These are phyloP conservation scores for Plecotus auritus DNA, from an alignment of 2,113 vertebrate species.

Conservation along the genomic window DNA sequence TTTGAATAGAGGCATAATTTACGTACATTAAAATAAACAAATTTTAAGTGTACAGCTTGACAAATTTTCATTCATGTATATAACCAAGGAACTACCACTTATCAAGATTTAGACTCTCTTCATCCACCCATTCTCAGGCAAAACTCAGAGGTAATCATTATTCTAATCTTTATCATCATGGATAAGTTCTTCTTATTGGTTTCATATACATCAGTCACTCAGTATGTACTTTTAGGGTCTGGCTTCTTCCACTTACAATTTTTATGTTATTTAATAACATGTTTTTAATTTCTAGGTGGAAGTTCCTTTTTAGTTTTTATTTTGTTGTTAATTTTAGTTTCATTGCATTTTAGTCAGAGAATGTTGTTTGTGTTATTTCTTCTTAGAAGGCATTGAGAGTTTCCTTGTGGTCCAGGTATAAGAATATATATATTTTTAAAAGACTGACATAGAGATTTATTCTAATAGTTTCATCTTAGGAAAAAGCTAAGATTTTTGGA, in stretches of 20 bases:
- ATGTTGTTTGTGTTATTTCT: not conserved
- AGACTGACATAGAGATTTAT: not conserved
- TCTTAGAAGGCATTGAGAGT: not conserved
- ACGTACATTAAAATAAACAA: not conserved
- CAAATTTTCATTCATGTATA: not conserved
- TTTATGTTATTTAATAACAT: not conserved
- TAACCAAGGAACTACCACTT: not conserved
- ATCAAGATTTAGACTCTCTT: not conserved
- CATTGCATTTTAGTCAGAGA: not conserved
- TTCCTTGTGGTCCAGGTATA: not conserved
- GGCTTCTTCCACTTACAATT: not conserved
- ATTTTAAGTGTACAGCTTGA: not conserved
- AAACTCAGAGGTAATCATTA: not conserved
- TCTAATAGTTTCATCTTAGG: not conserved
- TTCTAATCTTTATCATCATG: not conserved
- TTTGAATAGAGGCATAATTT: not conserved
- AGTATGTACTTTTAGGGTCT: not conserved
- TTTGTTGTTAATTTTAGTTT: conserved; percentile 1
- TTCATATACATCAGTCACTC: not conserved
- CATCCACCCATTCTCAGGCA: not conserved
- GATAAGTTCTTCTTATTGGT: not conserved
- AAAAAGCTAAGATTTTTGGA: not conserved
- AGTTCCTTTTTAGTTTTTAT: not conserved
- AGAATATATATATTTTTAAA: not conserved
- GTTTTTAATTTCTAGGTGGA: not conserved